A percentile compares a stretch with the other conserved stretches of the same genome.
These are phyloP conservation scores for Gobio gobio DNA, from an alignment of 2,113 vertebrate species.

Conservation along the genomic window DNA sequence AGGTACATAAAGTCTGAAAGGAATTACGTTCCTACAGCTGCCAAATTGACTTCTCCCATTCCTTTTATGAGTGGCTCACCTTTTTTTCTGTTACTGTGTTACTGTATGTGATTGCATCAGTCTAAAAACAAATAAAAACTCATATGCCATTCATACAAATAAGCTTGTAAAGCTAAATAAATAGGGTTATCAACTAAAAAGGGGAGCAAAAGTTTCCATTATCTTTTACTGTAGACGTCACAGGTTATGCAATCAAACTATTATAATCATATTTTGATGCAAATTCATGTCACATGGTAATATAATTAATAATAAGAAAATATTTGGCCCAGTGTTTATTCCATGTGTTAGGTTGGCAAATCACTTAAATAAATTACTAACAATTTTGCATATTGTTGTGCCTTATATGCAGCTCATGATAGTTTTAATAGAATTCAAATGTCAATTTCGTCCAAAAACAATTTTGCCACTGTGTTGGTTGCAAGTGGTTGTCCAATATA, in stretches of 20 bases:
- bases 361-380: background rate
- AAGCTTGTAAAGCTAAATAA: background rate
- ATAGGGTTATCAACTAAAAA: background rate
- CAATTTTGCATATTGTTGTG: background rate
- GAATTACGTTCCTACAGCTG: background rate
- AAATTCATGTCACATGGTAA: background rate
- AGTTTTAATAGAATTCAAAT: background rate
- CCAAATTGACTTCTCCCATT: background rate
- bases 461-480: background rate
- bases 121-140: background rate
- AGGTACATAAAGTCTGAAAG: background rate
- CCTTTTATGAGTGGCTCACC: background rate
- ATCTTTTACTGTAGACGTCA: background rate
- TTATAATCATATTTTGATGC: background rate
- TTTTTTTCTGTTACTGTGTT: background rate
- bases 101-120: background rate
- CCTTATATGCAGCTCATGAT: background rate
- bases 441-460: background rate
- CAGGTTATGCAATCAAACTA: background rate
- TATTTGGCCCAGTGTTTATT: background rate
- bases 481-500: background rate
- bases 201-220: background rate
- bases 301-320: background rate
- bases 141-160: background rate
- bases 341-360: background rate